These are phyloP conservation scores for Diuraphis noxia DNA, from an alignment of 1,140 invertebrate species.

Conservation along the genomic window DNA sequence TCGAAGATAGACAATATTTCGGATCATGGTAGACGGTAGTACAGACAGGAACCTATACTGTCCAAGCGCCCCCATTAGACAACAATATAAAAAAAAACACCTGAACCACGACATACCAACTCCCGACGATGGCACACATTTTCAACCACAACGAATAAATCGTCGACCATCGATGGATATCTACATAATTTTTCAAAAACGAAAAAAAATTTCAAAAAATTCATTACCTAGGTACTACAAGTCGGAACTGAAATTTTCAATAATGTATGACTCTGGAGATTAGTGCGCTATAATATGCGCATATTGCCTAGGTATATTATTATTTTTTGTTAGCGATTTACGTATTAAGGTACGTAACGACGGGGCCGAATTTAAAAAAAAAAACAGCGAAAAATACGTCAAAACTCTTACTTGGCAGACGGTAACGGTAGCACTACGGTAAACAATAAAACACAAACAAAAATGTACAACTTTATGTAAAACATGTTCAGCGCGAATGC, in stretches of 20 bases:
- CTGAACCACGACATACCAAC: too few relatives aligned
- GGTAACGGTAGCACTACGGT: not conserved
- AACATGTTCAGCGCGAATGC: conserved; percentile 18
- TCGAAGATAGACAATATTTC: too few relatives aligned
- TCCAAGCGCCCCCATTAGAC: too few relatives aligned
- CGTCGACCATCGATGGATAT: too few relatives aligned
- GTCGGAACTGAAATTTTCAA: not conserved
- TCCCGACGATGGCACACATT: too few relatives aligned
- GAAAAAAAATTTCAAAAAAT: too few relatives aligned
- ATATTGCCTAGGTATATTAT: not conserved
- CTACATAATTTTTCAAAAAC: too few relatives aligned
- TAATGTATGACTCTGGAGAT: not conserved
- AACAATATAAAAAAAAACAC: too few relatives aligned
- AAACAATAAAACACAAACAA: conserved; percentile 11
- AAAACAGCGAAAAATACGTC: not conserved
- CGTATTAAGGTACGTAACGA: not conserved
- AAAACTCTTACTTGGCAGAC: conserved; percentile 27
- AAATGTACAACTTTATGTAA: not conserved
- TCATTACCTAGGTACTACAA: too few relatives aligned
- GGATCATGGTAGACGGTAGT: too few relatives aligned
- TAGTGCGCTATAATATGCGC: not conserved
- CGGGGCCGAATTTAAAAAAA: not conserved
- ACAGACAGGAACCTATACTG: too few relatives aligned
- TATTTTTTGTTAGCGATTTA: not conserved
- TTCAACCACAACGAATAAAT: too few relatives aligned